Evolutionary conservation across 2,113 vertebrate genomes (phyloP).

Genomic region (Mesitornis unicolor): DNA sequence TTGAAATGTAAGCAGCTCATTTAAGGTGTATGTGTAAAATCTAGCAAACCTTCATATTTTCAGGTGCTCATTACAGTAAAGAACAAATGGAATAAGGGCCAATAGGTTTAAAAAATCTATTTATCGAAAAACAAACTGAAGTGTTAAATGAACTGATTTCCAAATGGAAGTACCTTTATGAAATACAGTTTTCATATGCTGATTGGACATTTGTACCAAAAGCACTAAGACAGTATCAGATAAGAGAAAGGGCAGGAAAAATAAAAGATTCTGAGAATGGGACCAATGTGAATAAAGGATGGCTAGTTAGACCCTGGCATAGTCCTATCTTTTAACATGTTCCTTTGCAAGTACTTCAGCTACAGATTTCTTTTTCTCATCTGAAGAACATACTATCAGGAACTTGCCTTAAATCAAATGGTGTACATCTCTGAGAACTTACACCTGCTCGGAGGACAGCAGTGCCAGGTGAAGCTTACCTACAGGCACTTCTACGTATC

Average conservation of each 20-base stretch:
- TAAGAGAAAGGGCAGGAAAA: slow-evolving; percentile 65
- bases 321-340: background rate
- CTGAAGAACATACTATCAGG: background rate
- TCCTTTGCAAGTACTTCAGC: background rate
- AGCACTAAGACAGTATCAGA: slow-evolving; percentile 57
- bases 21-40: slow-evolving; percentile 16
- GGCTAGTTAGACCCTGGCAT: background rate
- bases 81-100: slow-evolving; percentile 9
- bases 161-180: slow-evolving; percentile 59
- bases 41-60: background rate
- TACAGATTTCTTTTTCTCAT: background rate
- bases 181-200: slow-evolving; percentile 42
- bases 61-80: background rate
- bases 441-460: background rate
- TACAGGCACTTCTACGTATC: background rate
- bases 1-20: background rate
- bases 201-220: slow-evolving; percentile 52
- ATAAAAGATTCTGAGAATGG: slow-evolving; percentile 42
- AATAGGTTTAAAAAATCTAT: background rate
- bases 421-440: background rate
- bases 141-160: slow-evolving; percentile 2
- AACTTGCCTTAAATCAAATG: background rate
- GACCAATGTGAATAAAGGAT: slow-evolving; percentile 10
- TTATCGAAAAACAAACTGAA: background rate
- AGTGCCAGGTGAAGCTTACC: background rate